Conservation (phyloP, 2,888 invertebrate genomes). For the Osmoderma eremita region DNA sequence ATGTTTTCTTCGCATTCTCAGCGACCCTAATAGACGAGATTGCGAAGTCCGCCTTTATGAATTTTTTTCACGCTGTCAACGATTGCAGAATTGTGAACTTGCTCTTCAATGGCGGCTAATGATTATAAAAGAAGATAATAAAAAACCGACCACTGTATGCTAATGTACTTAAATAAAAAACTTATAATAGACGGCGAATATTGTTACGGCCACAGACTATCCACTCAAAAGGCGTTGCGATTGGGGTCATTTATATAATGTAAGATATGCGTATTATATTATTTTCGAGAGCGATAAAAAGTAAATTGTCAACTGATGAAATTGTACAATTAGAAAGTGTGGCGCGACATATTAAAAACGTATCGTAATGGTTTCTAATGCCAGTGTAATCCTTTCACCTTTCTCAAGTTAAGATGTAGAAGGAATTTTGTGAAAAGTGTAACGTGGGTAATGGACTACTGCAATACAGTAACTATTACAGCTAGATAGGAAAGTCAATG, state of each 20-base stretch:
- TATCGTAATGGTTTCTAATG: background rate
- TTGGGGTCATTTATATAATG: no score
- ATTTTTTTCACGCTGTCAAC: conserved; percentile 17
- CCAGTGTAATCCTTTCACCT: no score
- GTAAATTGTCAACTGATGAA: background rate
- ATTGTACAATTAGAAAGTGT: conserved; percentile 2
- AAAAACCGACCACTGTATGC: conserved; percentile 18
- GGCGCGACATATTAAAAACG: conserved; percentile 8
- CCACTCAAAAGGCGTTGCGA: no score
- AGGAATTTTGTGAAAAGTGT: no score
- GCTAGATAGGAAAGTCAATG: no score
- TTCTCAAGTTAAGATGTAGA: no score
- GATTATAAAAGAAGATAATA: conserved; percentile 24
- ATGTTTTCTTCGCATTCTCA: conserved; percentile 21
- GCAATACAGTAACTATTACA: no score
- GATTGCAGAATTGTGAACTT: conserved; percentile 26
- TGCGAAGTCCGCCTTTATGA: conserved; percentile 22
- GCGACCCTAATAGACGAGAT: conserved; percentile 1
- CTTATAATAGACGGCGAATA: no score
- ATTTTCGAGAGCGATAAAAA: no score
- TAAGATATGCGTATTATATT: no score
- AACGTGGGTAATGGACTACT: no score
- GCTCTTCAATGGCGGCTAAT: conserved; percentile 24
- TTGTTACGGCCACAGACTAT: no score
- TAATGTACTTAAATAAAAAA: conserved; percentile 7